Evolutionary conservation across 2,797 vertebrate species (phyloP).

Genomic region (Mustela erminea): DNA sequence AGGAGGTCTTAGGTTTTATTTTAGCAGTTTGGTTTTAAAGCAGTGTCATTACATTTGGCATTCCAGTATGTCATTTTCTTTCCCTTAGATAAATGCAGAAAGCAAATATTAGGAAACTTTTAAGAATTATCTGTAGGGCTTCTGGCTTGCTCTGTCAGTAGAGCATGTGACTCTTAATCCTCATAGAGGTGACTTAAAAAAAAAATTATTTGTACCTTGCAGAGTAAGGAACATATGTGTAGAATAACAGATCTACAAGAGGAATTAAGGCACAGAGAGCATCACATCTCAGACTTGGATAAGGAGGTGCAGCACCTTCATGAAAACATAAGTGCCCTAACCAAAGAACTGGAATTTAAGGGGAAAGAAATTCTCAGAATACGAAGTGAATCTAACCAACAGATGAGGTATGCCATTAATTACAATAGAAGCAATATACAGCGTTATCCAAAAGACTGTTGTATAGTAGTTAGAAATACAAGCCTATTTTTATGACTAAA

Average conservation of each 20-base stretch:
- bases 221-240: conserved; percentile 95
- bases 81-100: neutral
- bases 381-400: conserved; percentile 97
- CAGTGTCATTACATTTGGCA: neutral
- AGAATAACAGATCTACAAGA: conserved; percentile 95
- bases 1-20: neutral
- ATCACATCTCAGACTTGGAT: conserved; percentile 96
- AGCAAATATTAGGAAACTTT: neutral
- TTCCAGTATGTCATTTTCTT: neutral
- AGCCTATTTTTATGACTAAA: neutral
- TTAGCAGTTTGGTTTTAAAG: conserved; percentile 41
- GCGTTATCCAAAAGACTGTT: neutral
- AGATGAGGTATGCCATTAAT: conserved; percentile 93
- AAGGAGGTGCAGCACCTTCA: conserved; percentile 96
- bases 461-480: neutral
- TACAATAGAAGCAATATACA: neutral
- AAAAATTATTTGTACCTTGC: conserved; percentile 39
- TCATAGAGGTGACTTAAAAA: neutral
- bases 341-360: conserved; percentile 97
- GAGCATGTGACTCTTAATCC: neutral
- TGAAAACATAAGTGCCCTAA: conserved; percentile 96
- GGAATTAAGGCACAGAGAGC: conserved; percentile 95
- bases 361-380: conserved; percentile 99
- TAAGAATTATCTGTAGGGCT: neutral
- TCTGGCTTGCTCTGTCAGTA: neutral